Evolutionary conservation across 2,888 invertebrate species (phyloP).

Genomic region (Chirona hameri): DNA sequence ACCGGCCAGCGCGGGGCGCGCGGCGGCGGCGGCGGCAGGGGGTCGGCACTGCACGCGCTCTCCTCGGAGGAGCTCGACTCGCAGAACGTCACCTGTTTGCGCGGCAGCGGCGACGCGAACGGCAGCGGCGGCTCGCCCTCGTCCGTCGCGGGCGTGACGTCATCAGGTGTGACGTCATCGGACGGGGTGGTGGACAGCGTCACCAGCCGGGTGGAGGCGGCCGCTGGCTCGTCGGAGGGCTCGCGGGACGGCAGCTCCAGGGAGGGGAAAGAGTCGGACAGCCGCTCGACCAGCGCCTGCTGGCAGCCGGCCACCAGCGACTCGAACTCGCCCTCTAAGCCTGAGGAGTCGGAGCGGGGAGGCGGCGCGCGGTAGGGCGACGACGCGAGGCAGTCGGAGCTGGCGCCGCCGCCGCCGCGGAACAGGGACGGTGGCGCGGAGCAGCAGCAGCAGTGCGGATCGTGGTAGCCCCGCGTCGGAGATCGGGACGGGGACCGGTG

Average conservation of each 20-base stretch:
- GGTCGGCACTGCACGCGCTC: not conserved
- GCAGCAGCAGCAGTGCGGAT: too few relatives aligned
- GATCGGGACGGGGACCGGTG: too few relatives aligned
- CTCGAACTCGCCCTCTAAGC: not conserved
- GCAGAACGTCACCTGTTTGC: constrained; percentile 3
- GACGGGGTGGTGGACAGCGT: not conserved
- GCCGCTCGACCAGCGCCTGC: not conserved
- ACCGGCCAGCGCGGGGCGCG: not conserved
- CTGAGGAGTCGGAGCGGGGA: too few relatives aligned
- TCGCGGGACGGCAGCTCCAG: not conserved
- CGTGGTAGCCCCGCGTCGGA: too few relatives aligned
- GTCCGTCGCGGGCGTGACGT: not conserved
- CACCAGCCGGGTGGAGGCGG: not conserved
- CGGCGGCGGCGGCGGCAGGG: not conserved
- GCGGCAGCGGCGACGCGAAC: not conserved
- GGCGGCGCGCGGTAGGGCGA: too few relatives aligned
- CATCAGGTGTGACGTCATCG: not conserved
- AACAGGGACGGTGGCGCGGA: too few relatives aligned
- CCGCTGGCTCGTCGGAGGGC: constrained; percentile 3
- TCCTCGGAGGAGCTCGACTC: not conserved
- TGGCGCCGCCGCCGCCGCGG: too few relatives aligned
- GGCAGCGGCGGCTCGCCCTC: not conserved
- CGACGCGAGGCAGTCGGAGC: too few relatives aligned
- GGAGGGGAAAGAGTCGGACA: not conserved
- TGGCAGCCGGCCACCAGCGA: not conserved